These are phyloP conservation scores for Drosophila anomalata DNA, from an alignment of 2,888 invertebrate genomes.

Conservation along the genomic window DNA sequence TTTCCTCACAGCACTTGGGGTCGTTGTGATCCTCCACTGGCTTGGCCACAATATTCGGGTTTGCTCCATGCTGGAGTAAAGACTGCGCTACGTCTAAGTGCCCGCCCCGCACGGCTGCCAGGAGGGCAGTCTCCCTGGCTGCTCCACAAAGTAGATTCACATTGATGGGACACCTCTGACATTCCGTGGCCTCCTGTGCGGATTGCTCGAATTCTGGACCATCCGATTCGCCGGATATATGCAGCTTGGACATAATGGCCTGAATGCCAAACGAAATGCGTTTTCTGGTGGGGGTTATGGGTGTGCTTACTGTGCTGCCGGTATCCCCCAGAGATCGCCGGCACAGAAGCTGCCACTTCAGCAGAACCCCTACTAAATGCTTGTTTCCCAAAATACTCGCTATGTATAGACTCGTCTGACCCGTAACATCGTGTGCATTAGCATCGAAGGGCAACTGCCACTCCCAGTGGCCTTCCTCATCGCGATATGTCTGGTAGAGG, in stretches of 20 bases:
- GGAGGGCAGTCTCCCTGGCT: constrained; percentile 92
- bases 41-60: constrained; percentile 89
- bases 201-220: constrained; percentile 74
- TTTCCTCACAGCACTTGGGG: constrained; percentile 83
- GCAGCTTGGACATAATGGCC: constrained; percentile 93
- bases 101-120: constrained; percentile 91
- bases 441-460: constrained; percentile 96
- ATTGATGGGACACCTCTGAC: constrained; percentile 88
- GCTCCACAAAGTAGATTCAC: constrained; percentile 90
- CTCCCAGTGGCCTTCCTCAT: constrained; percentile 90
- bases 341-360: constrained; percentile 88
- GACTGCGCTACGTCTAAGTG: constrained; percentile 89
- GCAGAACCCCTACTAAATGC: constrained; percentile 90
- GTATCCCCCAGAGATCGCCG: constrained; percentile 81
- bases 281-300: constrained; percentile 85
- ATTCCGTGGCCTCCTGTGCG: constrained; percentile 60
- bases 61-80: constrained; percentile 91
- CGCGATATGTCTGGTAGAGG: constrained; percentile 88
- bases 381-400: constrained; percentile 93
- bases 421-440: constrained; percentile 94
- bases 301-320: constrained; percentile 75
- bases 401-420: constrained; percentile 95
- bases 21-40: constrained; percentile 84
- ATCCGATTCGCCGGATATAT: constrained; percentile 86
- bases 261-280: constrained; percentile 95